phyloP scores from a whole-genome alignment of 1,140 invertebrate genomes.

The Heterodera carotae region DNA sequence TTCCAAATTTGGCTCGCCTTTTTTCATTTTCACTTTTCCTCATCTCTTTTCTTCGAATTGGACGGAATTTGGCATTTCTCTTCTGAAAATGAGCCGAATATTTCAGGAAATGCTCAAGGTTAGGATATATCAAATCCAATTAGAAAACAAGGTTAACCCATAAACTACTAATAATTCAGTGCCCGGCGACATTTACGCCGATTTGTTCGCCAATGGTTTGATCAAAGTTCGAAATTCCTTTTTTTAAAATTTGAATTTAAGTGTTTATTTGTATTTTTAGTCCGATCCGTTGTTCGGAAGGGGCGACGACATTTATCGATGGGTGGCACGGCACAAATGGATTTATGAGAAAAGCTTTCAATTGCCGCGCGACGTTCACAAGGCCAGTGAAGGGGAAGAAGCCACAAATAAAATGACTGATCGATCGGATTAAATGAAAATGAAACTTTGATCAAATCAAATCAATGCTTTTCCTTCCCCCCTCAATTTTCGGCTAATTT shows the following conservation, averaged over 20 bases:
- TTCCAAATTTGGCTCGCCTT: not conserved
- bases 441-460: not conserved
- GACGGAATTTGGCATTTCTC: not conserved
- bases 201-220: conserved; percentile 8
- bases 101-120: not conserved
- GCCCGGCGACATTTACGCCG: conserved; percentile 32
- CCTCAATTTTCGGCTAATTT: conserved; percentile 62
- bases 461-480: too few species aligned
- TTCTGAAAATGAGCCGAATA: not conserved
- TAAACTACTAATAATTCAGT: conserved; percentile 11
- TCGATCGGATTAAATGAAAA: too few species aligned
- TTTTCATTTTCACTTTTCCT: not conserved
- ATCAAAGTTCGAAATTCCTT: not conserved
- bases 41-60: not conserved
- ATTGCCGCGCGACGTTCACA: not conserved
- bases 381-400: not conserved
- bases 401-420: too few species aligned
- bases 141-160: too few species aligned
- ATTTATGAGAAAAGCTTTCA: conserved; percentile 73
- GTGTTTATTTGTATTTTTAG: not conserved
- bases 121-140: not conserved
- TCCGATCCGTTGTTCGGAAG: conserved; percentile 22
- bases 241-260: not conserved
- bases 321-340: conserved; percentile 22
- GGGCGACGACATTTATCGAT: conserved; percentile 16